A percentile compares a stretch with the other conserved stretches of the same genome.
Evolutionary conservation across 2,797 vertebrate species (phyloP).

Genomic region (Brotula barbata): DNA sequence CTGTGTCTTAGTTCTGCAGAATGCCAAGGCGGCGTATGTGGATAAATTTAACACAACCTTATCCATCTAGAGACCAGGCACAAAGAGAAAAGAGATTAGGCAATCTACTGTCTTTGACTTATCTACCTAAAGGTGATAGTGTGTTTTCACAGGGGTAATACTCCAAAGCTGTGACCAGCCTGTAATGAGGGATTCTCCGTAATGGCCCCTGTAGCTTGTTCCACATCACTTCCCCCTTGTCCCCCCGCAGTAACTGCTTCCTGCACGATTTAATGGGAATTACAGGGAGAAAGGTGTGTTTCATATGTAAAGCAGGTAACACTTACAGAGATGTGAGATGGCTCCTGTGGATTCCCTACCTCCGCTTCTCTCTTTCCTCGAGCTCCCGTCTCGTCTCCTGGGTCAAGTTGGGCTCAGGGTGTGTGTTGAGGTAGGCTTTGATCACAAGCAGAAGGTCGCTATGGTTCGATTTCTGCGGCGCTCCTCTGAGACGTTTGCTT

Average conservation of each 20-base stretch:
- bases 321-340: slow-evolving; percentile 50
- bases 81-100: slow-evolving; percentile 59
- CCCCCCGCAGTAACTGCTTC: slow-evolving; percentile 62
- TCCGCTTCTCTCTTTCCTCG: slow-evolving; percentile 12
- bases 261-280: slow-evolving; percentile 74
- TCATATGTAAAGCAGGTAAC: slow-evolving; percentile 75
- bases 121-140: slow-evolving; percentile 53
- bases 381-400: slow-evolving; percentile 45
- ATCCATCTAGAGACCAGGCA: slow-evolving; percentile 38
- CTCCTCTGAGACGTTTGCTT: slow-evolving; percentile 63
- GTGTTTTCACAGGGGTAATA: slow-evolving; percentile 67
- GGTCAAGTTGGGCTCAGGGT: slow-evolving; percentile 32
- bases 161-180: slow-evolving; percentile 67
- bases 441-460: slow-evolving; percentile 77
- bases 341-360: slow-evolving; percentile 46
- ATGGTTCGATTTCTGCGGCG: slow-evolving; percentile 67
- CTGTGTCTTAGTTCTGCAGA: slow-evolving; percentile 25
- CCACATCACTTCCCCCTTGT: slow-evolving; percentile 61
- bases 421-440: slow-evolving; percentile 65
- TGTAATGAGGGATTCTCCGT: slow-evolving; percentile 72
- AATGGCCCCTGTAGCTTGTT: slow-evolving; percentile 69
- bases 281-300: slow-evolving; percentile 73
- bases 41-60: slow-evolving; percentile 44
- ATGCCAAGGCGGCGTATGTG: slow-evolving; percentile 36
- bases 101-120: slow-evolving; percentile 61